Percentiles rank a stretch among this genome's conserved stretches.
These are phyloP conservation scores for Branchinecta sandiegonensis DNA, from an alignment of 2,888 invertebrate genomes.

Conservation along the genomic window DNA sequence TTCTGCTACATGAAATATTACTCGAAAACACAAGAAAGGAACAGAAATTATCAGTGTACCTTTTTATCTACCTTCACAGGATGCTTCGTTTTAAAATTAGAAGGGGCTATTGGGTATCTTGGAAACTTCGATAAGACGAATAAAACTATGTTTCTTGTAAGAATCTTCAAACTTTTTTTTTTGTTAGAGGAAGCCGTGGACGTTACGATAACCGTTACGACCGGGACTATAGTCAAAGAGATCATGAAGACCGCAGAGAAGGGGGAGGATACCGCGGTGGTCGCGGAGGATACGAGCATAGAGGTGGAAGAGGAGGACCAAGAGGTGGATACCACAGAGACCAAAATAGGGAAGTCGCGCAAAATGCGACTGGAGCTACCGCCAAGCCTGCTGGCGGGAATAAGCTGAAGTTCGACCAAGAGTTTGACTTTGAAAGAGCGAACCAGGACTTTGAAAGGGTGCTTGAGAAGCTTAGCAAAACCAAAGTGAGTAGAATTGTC, in stretches of 20 bases:
- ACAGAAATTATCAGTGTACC: too few relatives aligned
- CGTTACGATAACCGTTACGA: background rate
- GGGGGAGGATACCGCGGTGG: conserved; percentile 39
- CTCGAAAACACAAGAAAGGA: too few relatives aligned
- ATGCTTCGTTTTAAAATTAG: too few relatives aligned
- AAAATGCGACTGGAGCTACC: background rate
- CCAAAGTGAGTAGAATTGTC: conserved; percentile 44
- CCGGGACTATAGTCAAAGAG: background rate
- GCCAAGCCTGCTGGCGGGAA: background rate
- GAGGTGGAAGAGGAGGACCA: conserved; percentile 19
- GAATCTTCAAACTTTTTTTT: too few relatives aligned
- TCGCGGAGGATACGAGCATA: conserved; percentile 38
- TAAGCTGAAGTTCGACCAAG: conserved; percentile 77
- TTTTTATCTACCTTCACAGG: too few relatives aligned
- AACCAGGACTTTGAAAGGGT: conserved; percentile 93
- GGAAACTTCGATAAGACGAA: too few relatives aligned
- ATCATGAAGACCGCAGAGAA: conserved; percentile 18
- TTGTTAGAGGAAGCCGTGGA: background rate
- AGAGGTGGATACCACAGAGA: conserved; percentile 7
- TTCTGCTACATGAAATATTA: too few relatives aligned
- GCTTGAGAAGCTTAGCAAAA: conserved; percentile 61
- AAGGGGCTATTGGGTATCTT: too few relatives aligned
- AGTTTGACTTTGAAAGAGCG: conserved; percentile 97
- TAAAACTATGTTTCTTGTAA: too few relatives aligned
- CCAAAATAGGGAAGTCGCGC: background rate